Percentiles rank a stretch among this genome's conserved stretches.
These are phyloP conservation scores for Crenuchus spilurus DNA, from an alignment of 2,797 vertebrate genomes.

Conservation along the genomic window DNA sequence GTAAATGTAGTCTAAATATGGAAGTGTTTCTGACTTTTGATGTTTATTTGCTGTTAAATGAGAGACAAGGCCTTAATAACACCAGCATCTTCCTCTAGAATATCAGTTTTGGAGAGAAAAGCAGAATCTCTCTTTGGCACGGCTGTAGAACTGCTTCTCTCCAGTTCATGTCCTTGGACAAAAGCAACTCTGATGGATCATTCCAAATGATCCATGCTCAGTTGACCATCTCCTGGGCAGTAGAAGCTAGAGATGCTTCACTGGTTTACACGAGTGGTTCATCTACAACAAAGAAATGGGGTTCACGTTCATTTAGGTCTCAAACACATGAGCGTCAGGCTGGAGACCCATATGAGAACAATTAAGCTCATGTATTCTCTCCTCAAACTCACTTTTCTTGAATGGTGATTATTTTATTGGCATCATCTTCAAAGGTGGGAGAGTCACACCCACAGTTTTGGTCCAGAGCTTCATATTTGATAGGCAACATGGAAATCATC, in stretches of 20 bases:
- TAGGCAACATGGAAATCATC: background rate
- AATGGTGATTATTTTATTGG: constrained; percentile 30
- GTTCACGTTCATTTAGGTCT: background rate
- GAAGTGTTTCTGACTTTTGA: too few species aligned
- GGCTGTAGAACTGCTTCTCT: constrained; percentile 7
- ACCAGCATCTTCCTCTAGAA: constrained; percentile 13
- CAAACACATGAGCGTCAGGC: constrained; percentile 11
- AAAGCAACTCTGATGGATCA: constrained; percentile 30
- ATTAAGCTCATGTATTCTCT: background rate
- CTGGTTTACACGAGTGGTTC: background rate
- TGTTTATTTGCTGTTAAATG: too few species aligned
- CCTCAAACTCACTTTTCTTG: background rate
- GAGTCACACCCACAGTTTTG: background rate
- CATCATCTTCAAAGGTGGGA: background rate
- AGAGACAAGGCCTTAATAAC: too few species aligned
- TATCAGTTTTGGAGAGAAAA: too few species aligned
- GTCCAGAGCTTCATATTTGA: background rate
- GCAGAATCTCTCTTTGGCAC: background rate
- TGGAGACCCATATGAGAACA: constrained; percentile 2
- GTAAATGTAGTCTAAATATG: too few species aligned
- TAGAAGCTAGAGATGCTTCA: constrained; percentile 16
- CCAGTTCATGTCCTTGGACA: constrained; percentile 19
- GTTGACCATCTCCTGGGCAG: constrained; percentile 27
- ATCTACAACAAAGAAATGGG: constrained; percentile 1
- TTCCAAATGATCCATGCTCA: constrained; percentile 37